Conservation (phyloP, 2,797 vertebrate genomes). For the Platalea minor region DNA sequence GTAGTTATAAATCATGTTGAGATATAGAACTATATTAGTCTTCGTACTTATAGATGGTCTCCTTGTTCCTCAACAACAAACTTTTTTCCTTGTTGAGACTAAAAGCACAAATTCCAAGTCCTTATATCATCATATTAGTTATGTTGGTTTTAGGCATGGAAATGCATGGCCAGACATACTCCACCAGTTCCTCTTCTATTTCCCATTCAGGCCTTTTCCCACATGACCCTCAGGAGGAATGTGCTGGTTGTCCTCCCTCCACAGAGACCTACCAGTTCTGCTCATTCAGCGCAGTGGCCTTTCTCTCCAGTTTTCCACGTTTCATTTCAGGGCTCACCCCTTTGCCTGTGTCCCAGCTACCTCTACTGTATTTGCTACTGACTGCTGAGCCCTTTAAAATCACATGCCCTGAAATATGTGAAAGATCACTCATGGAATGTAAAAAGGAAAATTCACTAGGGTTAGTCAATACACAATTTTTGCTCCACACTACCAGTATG, state of each 20-base stretch:
- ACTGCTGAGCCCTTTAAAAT: neutral
- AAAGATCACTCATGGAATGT: neutral
- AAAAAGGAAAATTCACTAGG: neutral
- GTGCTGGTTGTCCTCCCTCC: neutral
- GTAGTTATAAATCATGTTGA: neutral
- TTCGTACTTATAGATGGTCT: neutral
- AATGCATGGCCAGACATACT: neutral
- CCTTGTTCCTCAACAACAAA: neutral
- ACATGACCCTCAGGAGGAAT: neutral
- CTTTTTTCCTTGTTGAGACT: neutral
- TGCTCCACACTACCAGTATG: neutral
- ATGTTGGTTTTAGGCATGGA: rapidly evolving
- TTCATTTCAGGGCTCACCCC: neutral
- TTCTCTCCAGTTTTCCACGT: neutral
- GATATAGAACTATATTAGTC: neutral
- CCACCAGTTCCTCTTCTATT: neutral
- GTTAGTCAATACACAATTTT: neutral
- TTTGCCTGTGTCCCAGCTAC: neutral
- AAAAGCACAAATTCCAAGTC: neutral
- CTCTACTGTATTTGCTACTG: neutral
- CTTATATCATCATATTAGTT: neutral
- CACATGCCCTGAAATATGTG: neutral
- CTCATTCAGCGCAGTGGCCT: neutral
- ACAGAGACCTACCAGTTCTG: neutral
- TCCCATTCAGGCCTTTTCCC: neutral